phyloP scores from a whole-genome alignment of 2,113 vertebrate genomes.

The Odontophorus gujanensis region DNA sequence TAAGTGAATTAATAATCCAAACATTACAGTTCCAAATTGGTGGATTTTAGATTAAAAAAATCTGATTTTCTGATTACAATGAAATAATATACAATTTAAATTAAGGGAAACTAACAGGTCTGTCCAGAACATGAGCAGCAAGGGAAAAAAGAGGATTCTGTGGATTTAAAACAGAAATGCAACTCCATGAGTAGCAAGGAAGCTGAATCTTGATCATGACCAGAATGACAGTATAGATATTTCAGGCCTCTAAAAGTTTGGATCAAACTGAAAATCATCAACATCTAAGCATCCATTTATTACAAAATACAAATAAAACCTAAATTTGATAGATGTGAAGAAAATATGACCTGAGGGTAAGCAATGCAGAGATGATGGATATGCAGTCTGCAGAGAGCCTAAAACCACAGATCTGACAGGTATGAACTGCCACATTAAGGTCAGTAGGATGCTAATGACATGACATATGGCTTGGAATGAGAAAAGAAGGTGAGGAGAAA shows the following conservation, averaged over 20 bases:
- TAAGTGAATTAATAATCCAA: constrained; percentile 1
- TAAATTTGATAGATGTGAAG: constrained; percentile 47
- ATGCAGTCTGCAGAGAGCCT: constrained; percentile 7
- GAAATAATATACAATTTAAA: not conserved
- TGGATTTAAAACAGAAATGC: constrained; percentile 11
- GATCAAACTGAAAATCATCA: not conserved
- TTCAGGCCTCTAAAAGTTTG: not conserved
- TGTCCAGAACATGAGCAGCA: not conserved
- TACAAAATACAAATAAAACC: constrained; percentile 32
- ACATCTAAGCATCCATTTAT: not conserved
- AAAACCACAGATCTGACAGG: not conserved
- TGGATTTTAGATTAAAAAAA: not conserved
- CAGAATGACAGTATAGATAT: not conserved
- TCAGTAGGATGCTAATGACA: not conserved
- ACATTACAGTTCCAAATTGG: not conserved
- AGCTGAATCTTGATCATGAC: not conserved
- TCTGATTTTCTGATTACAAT: not conserved
- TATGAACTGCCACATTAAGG: constrained; percentile 51
- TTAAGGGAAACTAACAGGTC: not conserved
- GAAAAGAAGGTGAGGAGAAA: not conserved
- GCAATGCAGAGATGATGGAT: constrained; percentile 33
- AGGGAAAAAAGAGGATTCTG: not conserved
- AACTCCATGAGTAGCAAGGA: not conserved
- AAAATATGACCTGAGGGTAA: constrained; percentile 44
- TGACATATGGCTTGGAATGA: not conserved